Base-by-base conservation (phyloP, 2,797 vertebrate genomes). In the Amniataba percoides region DNA sequence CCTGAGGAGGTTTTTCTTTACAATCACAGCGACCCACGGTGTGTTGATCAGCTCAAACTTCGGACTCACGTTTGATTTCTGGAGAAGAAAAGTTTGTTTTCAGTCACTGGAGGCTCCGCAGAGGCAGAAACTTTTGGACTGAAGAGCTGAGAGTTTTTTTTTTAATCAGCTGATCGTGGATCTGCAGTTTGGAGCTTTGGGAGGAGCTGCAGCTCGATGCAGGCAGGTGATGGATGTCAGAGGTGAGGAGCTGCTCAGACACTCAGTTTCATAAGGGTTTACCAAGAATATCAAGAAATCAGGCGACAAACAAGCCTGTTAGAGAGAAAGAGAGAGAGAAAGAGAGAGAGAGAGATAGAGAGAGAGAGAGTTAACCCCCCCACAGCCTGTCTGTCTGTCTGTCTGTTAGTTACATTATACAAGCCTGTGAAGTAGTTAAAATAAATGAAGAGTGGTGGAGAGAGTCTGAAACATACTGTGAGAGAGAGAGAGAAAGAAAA, bases 161-260 rank as follows among this genome's bases (percentile, higher is more conserved):
- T 42, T 2, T 2, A 27, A 36, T 1, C 49, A 2, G 31, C 0
- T 0, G 51, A 8, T 19, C 14, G 60, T 34, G 68, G 51, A 40
- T 64, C 46, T 46, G 51, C 7, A n/a, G 10, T 7, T 36, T 1
- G 58, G 63, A 0, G 56, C 27, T 10, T 12, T 31, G 74, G 84
- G 85, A 82, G 81, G 82, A 82, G 84, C 74, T 57, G 80, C 80
- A 51, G 82, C 52, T 77, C 58, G 75, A 91, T 92, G 91, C 78
- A 75, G 85, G 27, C 89, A 89, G 88, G 86, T 91, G 91, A 91
- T 92, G 91, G 86, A 87, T 64, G 81, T 76, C 77, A 79, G 56
- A 66, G 91, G 90, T 91, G 82, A 89, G 86, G 0, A 42, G 49
- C 49, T 36, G 19, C 6, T 36, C 8, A 7, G 8, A 36, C 7